phyloP scores from a whole-genome alignment of 37 sponge, comb jelly and placozoan species.

The Halisarca cf. caerulea region DNA sequence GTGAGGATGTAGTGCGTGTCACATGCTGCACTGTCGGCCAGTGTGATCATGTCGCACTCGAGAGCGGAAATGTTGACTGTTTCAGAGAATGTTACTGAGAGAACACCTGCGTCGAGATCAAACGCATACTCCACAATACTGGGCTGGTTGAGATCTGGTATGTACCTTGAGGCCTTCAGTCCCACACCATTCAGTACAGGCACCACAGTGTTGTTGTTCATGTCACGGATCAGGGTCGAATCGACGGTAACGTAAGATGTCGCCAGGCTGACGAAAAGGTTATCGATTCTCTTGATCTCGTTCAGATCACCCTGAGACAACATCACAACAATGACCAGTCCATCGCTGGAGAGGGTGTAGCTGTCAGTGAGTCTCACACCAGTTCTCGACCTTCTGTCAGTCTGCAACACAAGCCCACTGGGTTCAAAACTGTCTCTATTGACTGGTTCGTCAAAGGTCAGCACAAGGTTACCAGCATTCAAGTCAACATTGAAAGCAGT shows the following conservation, averaged over 20 bases:
- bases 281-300: constrained; percentile 85
- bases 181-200: constrained; percentile 73
- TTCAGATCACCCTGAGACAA: constrained; percentile 75
- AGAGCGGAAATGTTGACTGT: constrained; percentile 81
- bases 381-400: constrained; percentile 71
- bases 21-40: constrained; percentile 56
- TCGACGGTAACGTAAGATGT: constrained; percentile 77
- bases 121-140: constrained; percentile 47
- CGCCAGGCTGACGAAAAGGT: constrained; percentile 36
- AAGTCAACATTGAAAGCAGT: constrained; percentile 65
- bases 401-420: constrained; percentile 66
- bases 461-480: constrained; percentile 59
- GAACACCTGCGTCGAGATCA: constrained; percentile 70
- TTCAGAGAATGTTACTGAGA: constrained; percentile 71
- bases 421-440: constrained; percentile 56
- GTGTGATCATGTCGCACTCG: constrained; percentile 65
- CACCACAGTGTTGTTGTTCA: constrained; percentile 69
- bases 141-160: constrained; percentile 54
- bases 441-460: constrained; percentile 82
- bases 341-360: constrained; percentile 55
- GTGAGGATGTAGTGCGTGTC: constrained; percentile 52
- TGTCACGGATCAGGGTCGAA: constrained; percentile 58
- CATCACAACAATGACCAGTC: constrained; percentile 43
- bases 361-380: constrained; percentile 67
- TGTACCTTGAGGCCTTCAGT: constrained; percentile 39